These are phyloP conservation scores for Limnephilus lunatus DNA, from an alignment of 2,888 invertebrate species.

Conservation along the genomic window DNA sequence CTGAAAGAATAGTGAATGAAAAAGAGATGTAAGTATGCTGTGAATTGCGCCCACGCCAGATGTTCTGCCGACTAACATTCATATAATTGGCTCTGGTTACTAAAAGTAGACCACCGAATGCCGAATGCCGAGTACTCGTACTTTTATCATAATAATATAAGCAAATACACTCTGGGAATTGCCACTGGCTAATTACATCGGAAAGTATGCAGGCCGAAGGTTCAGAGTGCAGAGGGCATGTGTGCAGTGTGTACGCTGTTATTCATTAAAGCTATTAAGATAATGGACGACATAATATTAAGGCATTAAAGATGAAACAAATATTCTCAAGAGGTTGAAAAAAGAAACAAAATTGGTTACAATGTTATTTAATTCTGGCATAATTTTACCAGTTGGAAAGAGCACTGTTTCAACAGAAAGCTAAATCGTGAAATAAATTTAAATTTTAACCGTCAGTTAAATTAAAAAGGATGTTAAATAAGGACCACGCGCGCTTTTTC, in stretches of 20 bases:
- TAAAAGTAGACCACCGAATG: slow-evolving; percentile 9
- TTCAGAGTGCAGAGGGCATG: background rate
- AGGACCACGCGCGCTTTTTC: too few species aligned
- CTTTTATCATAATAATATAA: background rate
- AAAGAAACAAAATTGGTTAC: background rate
- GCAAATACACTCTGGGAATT: slow-evolving; percentile 2
- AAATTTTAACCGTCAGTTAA: too few species aligned
- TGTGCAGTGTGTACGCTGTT: background rate
- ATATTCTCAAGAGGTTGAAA: slow-evolving; percentile 2
- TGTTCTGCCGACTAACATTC: background rate
- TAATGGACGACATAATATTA: background rate
- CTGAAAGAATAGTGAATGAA: background rate
- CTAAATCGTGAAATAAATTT: background rate
- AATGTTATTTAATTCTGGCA: background rate
- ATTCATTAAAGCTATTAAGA: background rate
- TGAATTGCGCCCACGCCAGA: background rate
- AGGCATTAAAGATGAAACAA: background rate
- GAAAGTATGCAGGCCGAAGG: slow-evolving; percentile 5
- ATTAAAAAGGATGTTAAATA: too few species aligned
- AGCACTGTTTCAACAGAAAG: background rate
- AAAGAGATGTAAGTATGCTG: background rate
- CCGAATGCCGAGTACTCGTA: background rate
- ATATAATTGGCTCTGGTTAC: slow-evolving; percentile 7
- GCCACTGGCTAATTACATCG: background rate
- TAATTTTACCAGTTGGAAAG: background rate